Base-by-base conservation (phyloP, 2,888 invertebrate genomes). In the Campopleginae sp. region DNA sequence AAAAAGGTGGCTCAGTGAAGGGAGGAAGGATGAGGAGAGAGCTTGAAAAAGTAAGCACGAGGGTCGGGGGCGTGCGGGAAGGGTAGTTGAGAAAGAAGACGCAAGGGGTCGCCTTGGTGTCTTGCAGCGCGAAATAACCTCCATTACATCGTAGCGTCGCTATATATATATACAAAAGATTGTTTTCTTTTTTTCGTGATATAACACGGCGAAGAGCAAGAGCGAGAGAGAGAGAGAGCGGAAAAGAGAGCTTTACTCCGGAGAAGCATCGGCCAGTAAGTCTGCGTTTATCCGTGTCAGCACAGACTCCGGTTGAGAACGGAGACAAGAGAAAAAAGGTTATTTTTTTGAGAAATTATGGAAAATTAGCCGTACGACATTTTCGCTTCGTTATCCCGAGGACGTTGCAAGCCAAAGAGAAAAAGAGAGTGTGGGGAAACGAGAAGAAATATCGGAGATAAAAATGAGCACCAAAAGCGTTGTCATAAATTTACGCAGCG, bases 81-180 rank as follows among this genome's bases (percentile, higher is more conserved):
- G 80, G 81, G 48, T 61, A 82, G 85, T 84, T 82, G 86, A 86
- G 87, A 86, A 61, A 76, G 61, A 87, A 83, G 51, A 86, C n/a
- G 87, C 80, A 86, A 88, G 89, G 87, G 84, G 84, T 86, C 87
- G 89, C 85, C 89, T 88, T 89, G 90, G 90, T 92, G 91, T 93
- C 92, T 93, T 92, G 91, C 92, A 92, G 91, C 90, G 91, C 92
- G 91, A 92, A 92, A 92, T 92, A 91, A 90, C 91, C 91, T 92
- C 92, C 92, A 92, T 92, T 92, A 92, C 92, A 91, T 90, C 90
- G 88, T 90, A 89, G 90, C 90, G 89, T 91, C 90, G 89, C 80
- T 76, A 75, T 85, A 82, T 76, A 75, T 85, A 82, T 91, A 90
- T 90, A 89, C 87, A 89, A 90, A 89, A 90, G 90, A 92, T 92